Evolutionary conservation across 2,888 invertebrate species (phyloP).

Genomic region (Ophion slaviceki): DNA sequence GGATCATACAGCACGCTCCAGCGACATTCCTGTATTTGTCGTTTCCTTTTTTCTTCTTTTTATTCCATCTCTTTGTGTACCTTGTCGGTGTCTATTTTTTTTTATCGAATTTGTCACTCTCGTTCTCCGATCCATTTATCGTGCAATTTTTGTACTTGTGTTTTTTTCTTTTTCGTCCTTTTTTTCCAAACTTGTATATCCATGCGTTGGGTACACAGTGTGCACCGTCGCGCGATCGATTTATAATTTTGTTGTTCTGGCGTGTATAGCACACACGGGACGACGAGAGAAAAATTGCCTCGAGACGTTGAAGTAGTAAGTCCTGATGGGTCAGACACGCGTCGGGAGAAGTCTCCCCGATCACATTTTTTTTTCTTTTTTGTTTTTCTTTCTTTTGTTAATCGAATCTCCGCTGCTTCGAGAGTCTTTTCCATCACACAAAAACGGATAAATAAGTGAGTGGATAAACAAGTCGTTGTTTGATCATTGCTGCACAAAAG

Average conservation of each 20-base stretch:
- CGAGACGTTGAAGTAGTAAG: background rate
- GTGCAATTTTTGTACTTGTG: background rate
- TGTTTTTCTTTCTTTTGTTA: background rate
- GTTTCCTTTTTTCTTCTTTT: background rate
- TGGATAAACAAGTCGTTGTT: background rate
- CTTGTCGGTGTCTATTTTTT: background rate
- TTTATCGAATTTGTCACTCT: background rate
- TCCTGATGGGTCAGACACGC: conserved; percentile 12
- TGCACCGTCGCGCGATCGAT: background rate
- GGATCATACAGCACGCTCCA: background rate
- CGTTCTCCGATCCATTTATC: background rate
- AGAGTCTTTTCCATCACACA: background rate
- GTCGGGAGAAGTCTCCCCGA: background rate
- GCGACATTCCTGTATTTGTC: background rate
- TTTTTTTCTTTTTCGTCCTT: background rate
- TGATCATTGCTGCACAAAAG: background rate
- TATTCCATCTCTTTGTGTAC: background rate
- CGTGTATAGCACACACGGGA: background rate
- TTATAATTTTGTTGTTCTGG: background rate
- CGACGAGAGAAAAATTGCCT: background rate
- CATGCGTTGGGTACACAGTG: background rate
- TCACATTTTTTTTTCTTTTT: background rate
- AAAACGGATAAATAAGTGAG: background rate
- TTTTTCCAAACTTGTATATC: background rate
- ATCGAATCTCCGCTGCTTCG: background rate